Conservation (phyloP, 1,140 invertebrate species). For the Lucilia cuprina region DNA sequence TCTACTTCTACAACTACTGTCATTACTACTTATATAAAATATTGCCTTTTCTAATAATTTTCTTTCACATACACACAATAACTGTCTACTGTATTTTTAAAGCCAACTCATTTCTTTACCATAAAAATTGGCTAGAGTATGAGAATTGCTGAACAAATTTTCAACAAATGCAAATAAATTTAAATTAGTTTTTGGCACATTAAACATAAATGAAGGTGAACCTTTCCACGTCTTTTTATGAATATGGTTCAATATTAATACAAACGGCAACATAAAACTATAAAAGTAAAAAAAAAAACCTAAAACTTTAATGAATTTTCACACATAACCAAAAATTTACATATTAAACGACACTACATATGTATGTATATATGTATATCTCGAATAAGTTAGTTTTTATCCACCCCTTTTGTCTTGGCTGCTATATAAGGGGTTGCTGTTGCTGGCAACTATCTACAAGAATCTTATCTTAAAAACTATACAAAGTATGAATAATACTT, state of each 20-base stretch:
- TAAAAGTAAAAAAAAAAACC: background rate
- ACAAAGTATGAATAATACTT: background rate
- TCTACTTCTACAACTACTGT: background rate
- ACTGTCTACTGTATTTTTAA: background rate
- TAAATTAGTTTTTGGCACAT: conserved; percentile 34
- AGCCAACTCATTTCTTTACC: background rate
- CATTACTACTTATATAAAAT: background rate
- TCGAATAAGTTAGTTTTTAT: background rate
- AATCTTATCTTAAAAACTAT: background rate
- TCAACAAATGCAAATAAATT: conserved; percentile 35
- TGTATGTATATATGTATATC: background rate
- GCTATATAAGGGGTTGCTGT: background rate
- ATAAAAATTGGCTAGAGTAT: background rate
- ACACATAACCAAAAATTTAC: background rate
- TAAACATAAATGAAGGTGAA: conserved; percentile 29
- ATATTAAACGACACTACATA: background rate
- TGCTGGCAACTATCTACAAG: background rate
- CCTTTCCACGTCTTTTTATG: conserved; percentile 16
- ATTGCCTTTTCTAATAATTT: background rate
- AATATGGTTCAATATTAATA: background rate
- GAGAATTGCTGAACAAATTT: background rate
- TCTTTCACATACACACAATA: background rate
- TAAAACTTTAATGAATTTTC: background rate
- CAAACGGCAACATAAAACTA: background rate
- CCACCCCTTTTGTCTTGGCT: background rate